Base-by-base conservation (phyloP, 2,797 vertebrate genomes). In the Molossus molossus region DNA sequence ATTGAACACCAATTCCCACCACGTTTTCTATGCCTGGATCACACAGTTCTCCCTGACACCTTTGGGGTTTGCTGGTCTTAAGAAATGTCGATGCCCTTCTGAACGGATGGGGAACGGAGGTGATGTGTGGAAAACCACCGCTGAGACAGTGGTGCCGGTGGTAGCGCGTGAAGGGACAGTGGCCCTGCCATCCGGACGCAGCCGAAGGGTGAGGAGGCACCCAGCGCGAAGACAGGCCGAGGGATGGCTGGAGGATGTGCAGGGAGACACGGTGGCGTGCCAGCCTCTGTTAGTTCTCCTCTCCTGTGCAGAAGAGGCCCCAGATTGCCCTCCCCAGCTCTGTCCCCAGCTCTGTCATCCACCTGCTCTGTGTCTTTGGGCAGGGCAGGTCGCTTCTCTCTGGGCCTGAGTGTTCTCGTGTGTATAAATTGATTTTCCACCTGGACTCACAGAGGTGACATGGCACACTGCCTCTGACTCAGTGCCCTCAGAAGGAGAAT, bases 221-320 rank as follows among this genome's bases (percentile, higher is more conserved):
- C 9, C 6, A 0, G 48, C 5, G 8, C 13, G 1, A 3, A 27
- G n/a, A 15, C 2, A 2, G 3, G 7, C 25, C 2, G 0, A 33
- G 62, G 60, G 25, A 1, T 9, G 25, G 0, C 1, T 20, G 25
- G 20, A 23, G 20, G 48, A 9, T 4, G 4, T 25, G 17, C 11
- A 23, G 48, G 18, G 40, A 45, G 5, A 29, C 7, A 2, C 4
- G 3, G 40, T 45, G 40, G 40, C 40, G 6, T 45, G 40, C 40
- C 40, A 45, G 40, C 40, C 40, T 45, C 40, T 45, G 40, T 45
- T 45, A 45, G 6, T 45, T 45, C 40, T 45, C 6, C 3, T 45
- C 40, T 45, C 40, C 40, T 45, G 83, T 60, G 17, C 60, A 15
- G 62, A 67, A 17, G 57, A 33, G 18, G 15, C 17, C 29, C 65